Conservation (phyloP, 2,113 vertebrate genomes). For the Apus apus region DNA sequence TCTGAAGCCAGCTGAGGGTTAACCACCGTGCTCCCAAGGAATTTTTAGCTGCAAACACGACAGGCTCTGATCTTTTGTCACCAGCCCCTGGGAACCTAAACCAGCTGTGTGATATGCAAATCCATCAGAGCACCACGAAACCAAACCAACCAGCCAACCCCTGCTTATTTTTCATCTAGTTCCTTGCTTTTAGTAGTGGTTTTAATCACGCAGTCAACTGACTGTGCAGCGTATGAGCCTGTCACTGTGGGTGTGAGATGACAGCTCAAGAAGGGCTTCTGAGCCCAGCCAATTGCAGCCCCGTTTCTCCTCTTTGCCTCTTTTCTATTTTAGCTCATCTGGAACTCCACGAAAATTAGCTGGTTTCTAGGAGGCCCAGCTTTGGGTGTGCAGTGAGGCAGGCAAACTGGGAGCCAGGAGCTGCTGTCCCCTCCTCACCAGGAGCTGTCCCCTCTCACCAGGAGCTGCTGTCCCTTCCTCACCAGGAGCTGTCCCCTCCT, state of each 20-base stretch:
- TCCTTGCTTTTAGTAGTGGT: background rate
- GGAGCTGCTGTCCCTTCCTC: too few relatives aligned
- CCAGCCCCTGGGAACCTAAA: background rate
- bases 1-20: background rate
- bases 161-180: background rate
- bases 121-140: background rate
- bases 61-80: background rate
- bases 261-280: constrained; percentile 30
- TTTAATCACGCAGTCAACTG: background rate
- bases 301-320: background rate
- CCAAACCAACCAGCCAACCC: background rate
- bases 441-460: background rate
- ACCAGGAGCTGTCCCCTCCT: too few relatives aligned
- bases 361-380: background rate
- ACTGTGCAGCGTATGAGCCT: background rate
- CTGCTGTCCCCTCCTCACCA: background rate
- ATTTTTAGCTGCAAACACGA: background rate
- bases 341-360: background rate
- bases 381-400: background rate
- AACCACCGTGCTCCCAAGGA: background rate
- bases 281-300: constrained; percentile 4
- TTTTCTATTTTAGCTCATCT: background rate
- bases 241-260: constrained; percentile 30
- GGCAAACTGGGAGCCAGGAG: background rate
- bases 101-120: background rate